Evolutionary conservation across 2,113 vertebrate species (phyloP).

Genomic region (Pituophis catenifer): DNA sequence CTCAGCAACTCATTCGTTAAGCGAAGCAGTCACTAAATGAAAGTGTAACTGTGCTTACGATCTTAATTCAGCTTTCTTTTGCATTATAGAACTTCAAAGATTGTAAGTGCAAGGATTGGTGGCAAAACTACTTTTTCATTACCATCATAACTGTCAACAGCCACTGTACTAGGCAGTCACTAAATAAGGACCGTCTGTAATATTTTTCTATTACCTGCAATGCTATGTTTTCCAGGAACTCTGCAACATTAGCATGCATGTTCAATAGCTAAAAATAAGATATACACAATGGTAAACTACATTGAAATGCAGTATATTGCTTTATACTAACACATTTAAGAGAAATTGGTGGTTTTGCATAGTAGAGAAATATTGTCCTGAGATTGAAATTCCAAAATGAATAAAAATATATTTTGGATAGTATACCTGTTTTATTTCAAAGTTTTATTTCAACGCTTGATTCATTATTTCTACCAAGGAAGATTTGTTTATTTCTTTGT

Average conservation of each 20-base stretch:
- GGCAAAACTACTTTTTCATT: not conserved
- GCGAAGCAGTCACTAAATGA: not conserved
- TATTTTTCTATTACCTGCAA: not conserved
- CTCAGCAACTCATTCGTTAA: not conserved
- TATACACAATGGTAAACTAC: not conserved
- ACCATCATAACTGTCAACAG: not conserved
- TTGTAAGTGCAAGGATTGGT: not conserved
- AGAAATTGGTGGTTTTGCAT: too few relatives aligned
- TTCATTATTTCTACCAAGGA: not conserved
- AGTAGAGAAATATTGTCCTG: too few relatives aligned
- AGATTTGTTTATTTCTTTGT: not conserved
- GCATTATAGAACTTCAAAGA: not conserved
- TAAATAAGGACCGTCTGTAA: not conserved
- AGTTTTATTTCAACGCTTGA: too few relatives aligned
- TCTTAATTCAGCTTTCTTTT: not conserved
- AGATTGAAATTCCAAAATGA: too few relatives aligned
- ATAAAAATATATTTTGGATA: too few relatives aligned
- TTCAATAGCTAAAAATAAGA: not conserved
- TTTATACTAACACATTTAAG: not conserved
- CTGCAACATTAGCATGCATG: not conserved
- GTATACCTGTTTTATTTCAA: too few relatives aligned
- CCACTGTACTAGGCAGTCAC: not conserved
- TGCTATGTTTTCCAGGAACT: not conserved
- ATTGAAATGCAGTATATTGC: not conserved
- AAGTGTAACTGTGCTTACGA: not conserved